Percentiles rank a stretch among this genome's conserved stretches.
phyloP scores from a whole-genome alignment of 2,113 vertebrate genomes.

The Rhabdornis inornatus region DNA sequence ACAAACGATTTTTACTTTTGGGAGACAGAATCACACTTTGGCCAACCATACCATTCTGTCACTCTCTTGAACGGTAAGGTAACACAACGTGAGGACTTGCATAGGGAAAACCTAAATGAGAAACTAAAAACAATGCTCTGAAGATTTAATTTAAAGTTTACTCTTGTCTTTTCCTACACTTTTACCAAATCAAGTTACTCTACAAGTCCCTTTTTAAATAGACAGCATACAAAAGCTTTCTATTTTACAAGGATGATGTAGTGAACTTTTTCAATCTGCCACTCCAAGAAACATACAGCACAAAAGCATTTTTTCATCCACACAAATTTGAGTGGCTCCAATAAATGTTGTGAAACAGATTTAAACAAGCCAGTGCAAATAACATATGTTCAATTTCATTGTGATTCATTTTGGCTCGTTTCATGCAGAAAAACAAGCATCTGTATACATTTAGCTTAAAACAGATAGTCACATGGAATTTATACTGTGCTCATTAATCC shows the following conservation, averaged over 20 bases:
- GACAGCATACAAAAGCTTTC: neutral
- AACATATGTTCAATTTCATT: neutral
- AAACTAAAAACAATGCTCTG: neutral
- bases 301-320: neutral
- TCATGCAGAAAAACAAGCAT: neutral
- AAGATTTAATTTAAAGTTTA: neutral
- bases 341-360: neutral
- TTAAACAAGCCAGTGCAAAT: neutral
- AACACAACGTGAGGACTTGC: neutral
- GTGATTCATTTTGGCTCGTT: neutral
- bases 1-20: neutral
- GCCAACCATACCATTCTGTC: neutral
- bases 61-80: accelerated
- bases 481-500: neutral
- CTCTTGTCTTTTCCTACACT: neutral
- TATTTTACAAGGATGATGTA: neutral
- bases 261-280: neutral
- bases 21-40: neutral
- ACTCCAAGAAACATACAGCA: neutral
- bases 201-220: neutral
- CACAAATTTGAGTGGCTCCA: neutral
- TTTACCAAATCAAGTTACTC: neutral
- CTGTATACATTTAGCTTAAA: neutral
- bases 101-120: neutral
- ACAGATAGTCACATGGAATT: neutral